A percentile compares a stretch with the other conserved stretches of the same genome.
Evolutionary conservation across 1,140 invertebrate species (phyloP).

Genomic region (Colletes latitarsis): DNA sequence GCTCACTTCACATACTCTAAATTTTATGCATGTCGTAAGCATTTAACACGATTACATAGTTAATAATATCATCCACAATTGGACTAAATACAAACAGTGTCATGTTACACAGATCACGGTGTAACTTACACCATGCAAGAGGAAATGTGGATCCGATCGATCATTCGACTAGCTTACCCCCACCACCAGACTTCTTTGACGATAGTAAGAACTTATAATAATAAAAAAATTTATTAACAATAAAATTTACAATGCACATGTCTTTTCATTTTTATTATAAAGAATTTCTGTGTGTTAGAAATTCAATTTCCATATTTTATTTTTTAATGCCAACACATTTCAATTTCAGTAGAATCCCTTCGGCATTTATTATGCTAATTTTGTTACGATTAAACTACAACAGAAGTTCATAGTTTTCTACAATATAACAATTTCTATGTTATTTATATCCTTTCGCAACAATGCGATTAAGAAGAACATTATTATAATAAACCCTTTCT

Average conservation of each 20-base stretch:
- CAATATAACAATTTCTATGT: background rate
- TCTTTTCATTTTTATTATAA: background rate
- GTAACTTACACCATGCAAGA: too few species aligned
- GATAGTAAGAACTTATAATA: too few species aligned
- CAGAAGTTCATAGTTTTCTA: background rate
- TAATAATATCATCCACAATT: too few species aligned
- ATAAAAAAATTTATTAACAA: background rate
- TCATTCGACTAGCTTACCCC: too few species aligned
- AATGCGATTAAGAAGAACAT: background rate
- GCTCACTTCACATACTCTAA: background rate
- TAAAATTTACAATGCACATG: background rate
- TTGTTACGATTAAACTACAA: background rate
- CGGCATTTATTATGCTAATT: background rate
- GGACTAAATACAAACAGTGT: too few species aligned
- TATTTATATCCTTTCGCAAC: background rate
- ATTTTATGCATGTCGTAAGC: too few species aligned
- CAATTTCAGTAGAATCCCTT: too few species aligned
- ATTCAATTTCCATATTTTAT: background rate
- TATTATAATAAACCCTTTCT: background rate
- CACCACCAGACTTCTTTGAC: too few species aligned
- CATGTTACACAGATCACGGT: too few species aligned
- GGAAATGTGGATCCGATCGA: too few species aligned
- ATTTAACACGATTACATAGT: too few species aligned
- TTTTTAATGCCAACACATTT: too few species aligned
- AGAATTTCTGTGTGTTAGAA: background rate